Evolutionary conservation across 2,113 vertebrate genomes (phyloP), one percentile per base, ranked within the genome.

Genomic region (Myxocyprinus asiaticus): DNA sequence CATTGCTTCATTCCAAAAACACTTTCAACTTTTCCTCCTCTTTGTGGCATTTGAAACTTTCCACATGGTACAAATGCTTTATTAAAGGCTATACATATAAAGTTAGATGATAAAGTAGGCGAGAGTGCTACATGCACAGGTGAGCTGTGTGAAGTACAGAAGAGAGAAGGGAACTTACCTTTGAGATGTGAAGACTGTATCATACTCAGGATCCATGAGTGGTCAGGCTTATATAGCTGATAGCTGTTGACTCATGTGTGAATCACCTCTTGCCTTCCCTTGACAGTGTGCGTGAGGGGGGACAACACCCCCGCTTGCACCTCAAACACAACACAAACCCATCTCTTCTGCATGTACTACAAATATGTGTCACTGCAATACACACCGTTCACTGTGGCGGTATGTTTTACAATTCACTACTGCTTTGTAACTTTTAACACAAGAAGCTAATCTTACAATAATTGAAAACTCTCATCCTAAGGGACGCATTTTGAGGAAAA

Each of bases 171-270:
- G 44, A 45, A 44, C 74, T 81, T 81, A 83, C 82, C 84, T 82
- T 83, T 79, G 77, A 76, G 76, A 77, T 83, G 76, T 51, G 82
- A 42, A 68, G 78, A 47, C 80, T 82, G 82, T 84, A 45, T 79
- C 79, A 83, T 81, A 71, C 55, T 68, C 78, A 64, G 79, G 15
- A 76, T 81, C 82, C 84, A 83, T 85, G 79, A 83, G 82, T 76
- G 78, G 75, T 47, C 59, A 59, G 83, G 76, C 71, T 85, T 85
- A 76, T 85, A 85, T 85, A 85, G 84, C 75, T 79, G 71, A 72
- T 81, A 67, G 79, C 55, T 79, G 81, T 83, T 85, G 84, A 85
- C 81, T 85, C 84, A 85, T 76, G 79, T 67, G 45, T 85, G 84
- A 85, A 85, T 85, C 84, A 85, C 79, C 82, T 83, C 76, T 33